A percentile compares a stretch with the other conserved stretches of the same genome.
These are phyloP conservation scores for Clarias laeviceps DNA, from an alignment of 2,797 vertebrate genomes.

Conservation along the genomic window DNA sequence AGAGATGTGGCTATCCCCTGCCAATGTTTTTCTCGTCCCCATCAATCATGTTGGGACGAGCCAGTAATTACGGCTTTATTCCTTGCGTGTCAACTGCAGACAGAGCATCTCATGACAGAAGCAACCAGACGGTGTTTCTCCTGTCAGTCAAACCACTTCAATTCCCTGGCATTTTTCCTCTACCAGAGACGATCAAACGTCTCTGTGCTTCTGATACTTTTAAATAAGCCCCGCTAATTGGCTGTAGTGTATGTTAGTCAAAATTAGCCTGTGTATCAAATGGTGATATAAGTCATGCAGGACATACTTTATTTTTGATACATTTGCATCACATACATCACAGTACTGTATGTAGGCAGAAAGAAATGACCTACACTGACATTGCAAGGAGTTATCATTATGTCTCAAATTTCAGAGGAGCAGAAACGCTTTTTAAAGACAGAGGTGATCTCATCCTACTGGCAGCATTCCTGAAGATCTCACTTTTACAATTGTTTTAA, in stretches of 20 bases:
- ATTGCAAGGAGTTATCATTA: neutral
- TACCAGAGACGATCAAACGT: neutral
- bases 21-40: neutral
- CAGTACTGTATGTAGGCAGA: neutral
- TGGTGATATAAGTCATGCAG: neutral
- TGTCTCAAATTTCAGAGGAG: slow-evolving; percentile 22
- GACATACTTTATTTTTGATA: neutral
- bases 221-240: neutral
- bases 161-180: neutral
- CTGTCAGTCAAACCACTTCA: slow-evolving; percentile 8
- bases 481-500: neutral
- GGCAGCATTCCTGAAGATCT: neutral
- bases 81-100: neutral
- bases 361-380: neutral
- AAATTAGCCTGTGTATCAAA: neutral
- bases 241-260: neutral
- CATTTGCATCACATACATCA: neutral
- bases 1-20: neutral
- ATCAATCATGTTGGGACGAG: neutral
- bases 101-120: neutral
- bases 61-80: slow-evolving; percentile 15
- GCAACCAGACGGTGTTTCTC: slow-evolving; percentile 1
- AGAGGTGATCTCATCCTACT: slow-evolving; percentile 18
- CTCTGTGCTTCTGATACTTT: neutral
- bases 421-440: slow-evolving; percentile 5